These are phyloP conservation scores for Meloidogyne floridensis DNA, from an alignment of 1,140 invertebrate genomes.

Conservation along the genomic window DNA sequence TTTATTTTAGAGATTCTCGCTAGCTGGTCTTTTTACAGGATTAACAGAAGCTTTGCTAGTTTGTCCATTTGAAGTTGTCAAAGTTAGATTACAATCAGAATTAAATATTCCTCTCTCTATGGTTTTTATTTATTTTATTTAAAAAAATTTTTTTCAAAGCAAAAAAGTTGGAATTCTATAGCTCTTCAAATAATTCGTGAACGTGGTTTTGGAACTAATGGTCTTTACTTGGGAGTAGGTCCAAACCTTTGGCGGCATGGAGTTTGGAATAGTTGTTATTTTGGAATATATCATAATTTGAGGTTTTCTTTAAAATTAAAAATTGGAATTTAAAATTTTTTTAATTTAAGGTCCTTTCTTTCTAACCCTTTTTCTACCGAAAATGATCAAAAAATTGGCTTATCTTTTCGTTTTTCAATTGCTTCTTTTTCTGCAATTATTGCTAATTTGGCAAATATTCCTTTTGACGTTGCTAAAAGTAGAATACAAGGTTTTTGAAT, in stretches of 20 bases:
- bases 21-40: slow-evolving; percentile 82
- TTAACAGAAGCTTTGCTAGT: slow-evolving; percentile 85
- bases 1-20: slow-evolving; percentile 75
- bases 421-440: slow-evolving; percentile 82
- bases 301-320: slow-evolving; percentile 71
- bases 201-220: slow-evolving; percentile 76
- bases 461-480: slow-evolving; percentile 92
- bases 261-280: slow-evolving; percentile 79
- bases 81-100: slow-evolving; percentile 75
- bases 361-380: background rate
- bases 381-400: background rate
- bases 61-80: slow-evolving; percentile 91
- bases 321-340: background rate
- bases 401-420: slow-evolving; percentile 73
- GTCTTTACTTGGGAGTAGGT: slow-evolving; percentile 82
- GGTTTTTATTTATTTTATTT: slow-evolving; percentile 10
- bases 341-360: background rate
- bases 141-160: slow-evolving; percentile 58
- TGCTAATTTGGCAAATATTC: slow-evolving; percentile 84
- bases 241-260: slow-evolving; percentile 84
- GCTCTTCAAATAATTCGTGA: slow-evolving; percentile 78
- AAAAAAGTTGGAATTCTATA: slow-evolving; percentile 78
- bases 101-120: slow-evolving; percentile 25
- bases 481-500: slow-evolving; percentile 74
- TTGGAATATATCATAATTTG: slow-evolving; percentile 87